A percentile compares a stretch with the other conserved stretches of the same genome.
Conservation (phyloP, 2,888 invertebrate genomes). For the Drosophila prostipennis region DNA sequence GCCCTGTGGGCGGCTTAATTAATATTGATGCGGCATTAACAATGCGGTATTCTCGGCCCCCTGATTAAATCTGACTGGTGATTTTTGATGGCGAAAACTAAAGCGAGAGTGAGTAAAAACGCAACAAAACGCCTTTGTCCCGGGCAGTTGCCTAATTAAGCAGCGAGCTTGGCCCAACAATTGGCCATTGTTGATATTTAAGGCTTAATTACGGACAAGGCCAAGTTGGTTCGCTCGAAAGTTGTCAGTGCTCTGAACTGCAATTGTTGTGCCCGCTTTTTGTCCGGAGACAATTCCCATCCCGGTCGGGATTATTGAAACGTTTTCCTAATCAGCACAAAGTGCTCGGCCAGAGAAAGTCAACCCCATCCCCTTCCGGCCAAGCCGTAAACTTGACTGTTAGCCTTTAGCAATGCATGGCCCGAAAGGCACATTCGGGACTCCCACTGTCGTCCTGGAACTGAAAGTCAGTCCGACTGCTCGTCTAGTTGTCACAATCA, state of each 20-base stretch:
- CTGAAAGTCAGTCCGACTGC: constrained; percentile 32
- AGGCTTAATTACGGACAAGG: constrained; percentile 64
- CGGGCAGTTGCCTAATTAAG: constrained; percentile 64
- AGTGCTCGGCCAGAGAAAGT: constrained; percentile 51
- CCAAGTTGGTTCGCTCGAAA: constrained; percentile 57
- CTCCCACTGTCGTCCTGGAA: constrained; percentile 10
- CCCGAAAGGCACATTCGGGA: constrained; percentile 47
- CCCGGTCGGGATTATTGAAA: constrained; percentile 59
- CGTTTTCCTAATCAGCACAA: constrained; percentile 71
- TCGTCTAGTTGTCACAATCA: constrained; percentile 59
- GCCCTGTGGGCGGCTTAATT: constrained; percentile 56
- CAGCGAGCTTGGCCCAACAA: constrained; percentile 54
- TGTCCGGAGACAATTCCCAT: constrained; percentile 43
- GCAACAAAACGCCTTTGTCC: constrained; percentile 54
- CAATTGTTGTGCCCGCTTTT: constrained; percentile 52
- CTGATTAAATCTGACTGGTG: constrained; percentile 74
- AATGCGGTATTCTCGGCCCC: constrained; percentile 60
- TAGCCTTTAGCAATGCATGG: constrained; percentile 55
- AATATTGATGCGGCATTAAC: constrained; percentile 76
- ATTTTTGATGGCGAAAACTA: constrained; percentile 56
- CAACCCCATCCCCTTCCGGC: background rate
- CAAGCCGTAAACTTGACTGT: constrained; percentile 53
- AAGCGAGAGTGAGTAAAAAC: constrained; percentile 2
- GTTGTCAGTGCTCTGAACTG: constrained; percentile 56
- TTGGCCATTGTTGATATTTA: constrained; percentile 62